A percentile compares a stretch with the other conserved stretches of the same genome.
Conservation (phyloP, 2,888 invertebrate species). For the Drosophila diplacantha region DNA sequence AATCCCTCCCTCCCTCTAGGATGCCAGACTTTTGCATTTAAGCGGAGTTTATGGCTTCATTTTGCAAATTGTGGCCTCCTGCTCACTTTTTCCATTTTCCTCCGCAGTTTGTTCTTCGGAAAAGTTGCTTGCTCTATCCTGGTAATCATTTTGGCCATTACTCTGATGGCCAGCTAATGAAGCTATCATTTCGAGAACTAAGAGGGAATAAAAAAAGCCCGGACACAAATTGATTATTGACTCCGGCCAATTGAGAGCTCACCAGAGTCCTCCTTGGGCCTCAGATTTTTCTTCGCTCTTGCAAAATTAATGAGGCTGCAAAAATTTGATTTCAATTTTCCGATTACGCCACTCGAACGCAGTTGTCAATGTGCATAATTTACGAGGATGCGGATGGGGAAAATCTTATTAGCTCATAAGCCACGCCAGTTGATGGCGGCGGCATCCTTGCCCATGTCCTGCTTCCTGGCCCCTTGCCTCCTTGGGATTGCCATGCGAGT, state of each 20-base stretch:
- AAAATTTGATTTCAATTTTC: slow-evolving; percentile 66
- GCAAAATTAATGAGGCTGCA: slow-evolving; percentile 63
- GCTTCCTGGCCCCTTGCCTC: slow-evolving; percentile 7
- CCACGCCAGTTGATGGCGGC: slow-evolving; percentile 14
- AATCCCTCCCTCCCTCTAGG: slow-evolving; percentile 18
- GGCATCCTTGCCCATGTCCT: slow-evolving; percentile 12
- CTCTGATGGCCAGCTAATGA: slow-evolving; percentile 57
- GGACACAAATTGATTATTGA: slow-evolving; percentile 31
- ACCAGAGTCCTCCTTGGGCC: slow-evolving; percentile 2
- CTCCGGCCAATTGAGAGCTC: slow-evolving; percentile 10
- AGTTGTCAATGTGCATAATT: slow-evolving; percentile 62
- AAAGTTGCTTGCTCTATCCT: slow-evolving; percentile 18
- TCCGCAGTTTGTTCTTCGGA: slow-evolving; percentile 2
- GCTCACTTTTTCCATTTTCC: slow-evolving; percentile 37
- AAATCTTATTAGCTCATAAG: slow-evolving; percentile 62
- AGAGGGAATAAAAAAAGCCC: slow-evolving; percentile 6
- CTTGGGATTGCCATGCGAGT: slow-evolving; percentile 54
- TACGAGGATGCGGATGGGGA: slow-evolving; percentile 41
- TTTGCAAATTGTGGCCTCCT: slow-evolving; percentile 47
- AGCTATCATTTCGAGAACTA: slow-evolving; percentile 51
- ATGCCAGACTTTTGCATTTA: slow-evolving; percentile 52
- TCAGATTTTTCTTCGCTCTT: slow-evolving; percentile 16
- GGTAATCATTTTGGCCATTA: slow-evolving; percentile 44
- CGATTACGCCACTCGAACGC: slow-evolving; percentile 51
- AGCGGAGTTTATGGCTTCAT: slow-evolving; percentile 54